phyloP scores from a whole-genome alignment of 1,140 invertebrate genomes.

The Pachyrhynchus sulphureomaculatus region DNA sequence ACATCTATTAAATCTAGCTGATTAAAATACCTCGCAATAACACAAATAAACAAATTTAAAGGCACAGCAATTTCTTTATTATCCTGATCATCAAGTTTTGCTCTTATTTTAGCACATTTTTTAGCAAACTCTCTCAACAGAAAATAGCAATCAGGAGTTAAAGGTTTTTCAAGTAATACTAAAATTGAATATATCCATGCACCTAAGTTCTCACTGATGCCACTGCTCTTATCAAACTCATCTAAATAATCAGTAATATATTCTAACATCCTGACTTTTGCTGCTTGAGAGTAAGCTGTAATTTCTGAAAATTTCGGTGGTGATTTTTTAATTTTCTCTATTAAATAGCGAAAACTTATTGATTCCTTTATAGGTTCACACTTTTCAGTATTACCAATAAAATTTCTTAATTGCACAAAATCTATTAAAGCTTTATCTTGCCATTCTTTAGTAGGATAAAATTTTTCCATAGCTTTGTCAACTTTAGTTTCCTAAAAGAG shows the following conservation, averaged over 20 bases:
- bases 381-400: constrained; percentile 33
- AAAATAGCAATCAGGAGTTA: constrained; percentile 46
- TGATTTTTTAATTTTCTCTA: constrained; percentile 5
- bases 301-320: constrained; percentile 36
- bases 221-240: constrained; percentile 30
- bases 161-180: constrained; percentile 46
- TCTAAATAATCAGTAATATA: constrained; percentile 38
- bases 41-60: constrained; percentile 51
- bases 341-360: constrained; percentile 14
- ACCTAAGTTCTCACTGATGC: constrained; percentile 36
- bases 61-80: constrained; percentile 36
- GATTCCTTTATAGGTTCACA: neutral
- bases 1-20: constrained; percentile 49
- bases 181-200: constrained; percentile 50
- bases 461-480: constrained; percentile 34
- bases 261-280: constrained; percentile 44
- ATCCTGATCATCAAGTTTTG: constrained; percentile 34
- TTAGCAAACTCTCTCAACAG: constrained; percentile 47
- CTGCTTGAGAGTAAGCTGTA: constrained; percentile 36
- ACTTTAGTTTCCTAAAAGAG: constrained; percentile 22
- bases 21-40: constrained; percentile 49
- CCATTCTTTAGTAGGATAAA: constrained; percentile 48
- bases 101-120: constrained; percentile 47
- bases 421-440: constrained; percentile 47
- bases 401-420: constrained; percentile 45